Base-by-base conservation (phyloP, 1,140 invertebrate genomes). In the Conopomorpha cramerella region DNA sequence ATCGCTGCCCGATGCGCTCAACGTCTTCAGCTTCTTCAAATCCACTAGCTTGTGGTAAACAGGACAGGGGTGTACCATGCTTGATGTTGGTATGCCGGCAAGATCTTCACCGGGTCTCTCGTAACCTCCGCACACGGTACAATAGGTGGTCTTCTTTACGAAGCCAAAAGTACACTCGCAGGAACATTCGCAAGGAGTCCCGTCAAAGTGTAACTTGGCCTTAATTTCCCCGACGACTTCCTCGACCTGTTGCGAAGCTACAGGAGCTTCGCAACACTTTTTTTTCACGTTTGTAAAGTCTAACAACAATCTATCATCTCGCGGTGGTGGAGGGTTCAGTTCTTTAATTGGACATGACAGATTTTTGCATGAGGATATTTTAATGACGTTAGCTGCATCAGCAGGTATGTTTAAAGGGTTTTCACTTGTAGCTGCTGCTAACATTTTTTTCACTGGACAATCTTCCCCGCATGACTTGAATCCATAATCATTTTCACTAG, bases 101-200 rank as follows among this genome's bases (percentile, higher is more conserved):
- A 57, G 18, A 10, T 71, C 64, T 29, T 67, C 62, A 12, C 66
- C 71, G 17, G 47, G 19, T 34, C 38, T 38, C 53, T 72, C 66
- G 42, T 55, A 72, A 3, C 71, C 71, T 12, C 67, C 59, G 34
- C 71, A 76, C 12, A 71, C 43, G 7, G 44, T 42, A 34, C 71
- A 76, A 41, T 65, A 72, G 18, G 62, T 76, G 3, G 71, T 71
- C 35, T 61, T 65, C 39, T 61, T 72, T 11, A 36, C 50, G 45
- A 64, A 71, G 19, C 58, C 62, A 55, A 71, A 72, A 13, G 39
- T 54, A 47, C 71, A 76, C 51, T 71, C 62, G 36, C 71, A 76
- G 13, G 57, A 46, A 46, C 71, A 76, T 44, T 46, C 68, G 52
- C 71, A 76, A 32, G 58, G 57, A 40, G 65, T 46, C 4, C 53